Evolutionary conservation across 1,140 invertebrate species (phyloP).

Genomic region (Zelostemma sp.): DNA sequence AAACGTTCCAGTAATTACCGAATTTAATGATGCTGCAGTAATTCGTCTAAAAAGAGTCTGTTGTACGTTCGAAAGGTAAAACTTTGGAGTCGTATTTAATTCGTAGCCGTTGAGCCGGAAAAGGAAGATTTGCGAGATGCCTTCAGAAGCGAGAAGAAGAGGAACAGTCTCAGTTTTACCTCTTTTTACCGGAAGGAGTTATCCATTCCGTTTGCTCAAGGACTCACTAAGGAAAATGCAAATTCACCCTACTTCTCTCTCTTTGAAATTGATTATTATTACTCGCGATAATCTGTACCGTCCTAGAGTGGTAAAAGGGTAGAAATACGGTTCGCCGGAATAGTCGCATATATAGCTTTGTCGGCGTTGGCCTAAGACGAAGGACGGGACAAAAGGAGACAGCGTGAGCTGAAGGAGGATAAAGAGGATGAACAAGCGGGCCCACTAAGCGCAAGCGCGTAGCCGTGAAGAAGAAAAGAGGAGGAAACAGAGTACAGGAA

Average conservation of each 20-base stretch:
- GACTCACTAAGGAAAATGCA: constrained; percentile 16
- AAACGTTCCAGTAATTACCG: not conserved
- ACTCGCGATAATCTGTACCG: constrained; percentile 15
- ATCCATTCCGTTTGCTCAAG: constrained; percentile 11
- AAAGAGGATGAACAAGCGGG: not conserved
- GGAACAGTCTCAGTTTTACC: constrained; percentile 14
- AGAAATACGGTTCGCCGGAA: constrained; percentile 13
- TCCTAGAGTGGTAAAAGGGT: constrained; percentile 6
- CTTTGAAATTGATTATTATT: constrained; percentile 26
- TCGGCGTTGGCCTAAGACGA: constrained; percentile 2
- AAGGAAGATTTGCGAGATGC: constrained; percentile 20
- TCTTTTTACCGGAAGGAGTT: not conserved
- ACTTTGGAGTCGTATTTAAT: constrained; percentile 14
- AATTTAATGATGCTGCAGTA: not conserved
- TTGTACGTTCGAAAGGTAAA: constrained; percentile 9
- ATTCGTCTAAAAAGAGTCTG: constrained; percentile 5
- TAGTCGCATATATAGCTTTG: constrained; percentile 4
- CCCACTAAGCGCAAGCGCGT: constrained; percentile 2
- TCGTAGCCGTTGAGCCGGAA: constrained; percentile 24
- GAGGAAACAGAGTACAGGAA: constrained; percentile 8
- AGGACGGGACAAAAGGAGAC: constrained; percentile 13
- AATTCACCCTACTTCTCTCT: constrained; percentile 13
- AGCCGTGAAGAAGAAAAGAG: not conserved
- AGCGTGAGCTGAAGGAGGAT: not conserved
- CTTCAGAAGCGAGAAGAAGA: constrained; percentile 18